Evolutionary conservation across 2,888 invertebrate species (phyloP).

Genomic region (Lomographa bimaculata): DNA sequence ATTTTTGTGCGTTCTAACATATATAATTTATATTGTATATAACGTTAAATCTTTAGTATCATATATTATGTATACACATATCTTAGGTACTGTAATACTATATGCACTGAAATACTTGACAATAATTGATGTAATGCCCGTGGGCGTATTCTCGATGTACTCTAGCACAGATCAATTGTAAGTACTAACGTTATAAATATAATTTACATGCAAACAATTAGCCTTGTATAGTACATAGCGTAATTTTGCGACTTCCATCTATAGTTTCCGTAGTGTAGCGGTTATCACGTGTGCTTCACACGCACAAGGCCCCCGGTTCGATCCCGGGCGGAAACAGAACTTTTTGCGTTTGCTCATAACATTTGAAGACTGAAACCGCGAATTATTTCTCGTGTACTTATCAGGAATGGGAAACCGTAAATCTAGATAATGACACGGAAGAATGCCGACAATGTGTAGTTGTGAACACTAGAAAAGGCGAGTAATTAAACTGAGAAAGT

Average conservation of each 20-base stretch:
- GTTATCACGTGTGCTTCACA: slow-evolving; percentile 92
- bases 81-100: too few species aligned
- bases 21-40: too few species aligned
- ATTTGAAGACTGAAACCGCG: slow-evolving; percentile 15
- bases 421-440: slow-evolving; percentile 67
- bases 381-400: slow-evolving; percentile 26
- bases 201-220: too few species aligned
- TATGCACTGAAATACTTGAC: too few species aligned
- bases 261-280: slow-evolving; percentile 89
- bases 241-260: slow-evolving; percentile 9
- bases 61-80: too few species aligned
- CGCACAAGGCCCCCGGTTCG: slow-evolving; percentile 89
- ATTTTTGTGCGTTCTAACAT: too few species aligned
- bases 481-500: slow-evolving; percentile 75
- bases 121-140: too few species aligned
- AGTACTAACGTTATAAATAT: too few species aligned
- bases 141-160: too few species aligned
- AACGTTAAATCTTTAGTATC: too few species aligned
- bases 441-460: slow-evolving; percentile 64
- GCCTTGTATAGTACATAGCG: slow-evolving; percentile 16
- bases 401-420: slow-evolving; percentile 39
- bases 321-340: slow-evolving; percentile 84
- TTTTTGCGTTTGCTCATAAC: slow-evolving; percentile 17
- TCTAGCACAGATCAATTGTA: too few species aligned
- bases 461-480: slow-evolving; percentile 59